These are phyloP conservation scores for Spheniscus humboldti DNA, from an alignment of 2,797 vertebrate species.

Conservation along the genomic window DNA sequence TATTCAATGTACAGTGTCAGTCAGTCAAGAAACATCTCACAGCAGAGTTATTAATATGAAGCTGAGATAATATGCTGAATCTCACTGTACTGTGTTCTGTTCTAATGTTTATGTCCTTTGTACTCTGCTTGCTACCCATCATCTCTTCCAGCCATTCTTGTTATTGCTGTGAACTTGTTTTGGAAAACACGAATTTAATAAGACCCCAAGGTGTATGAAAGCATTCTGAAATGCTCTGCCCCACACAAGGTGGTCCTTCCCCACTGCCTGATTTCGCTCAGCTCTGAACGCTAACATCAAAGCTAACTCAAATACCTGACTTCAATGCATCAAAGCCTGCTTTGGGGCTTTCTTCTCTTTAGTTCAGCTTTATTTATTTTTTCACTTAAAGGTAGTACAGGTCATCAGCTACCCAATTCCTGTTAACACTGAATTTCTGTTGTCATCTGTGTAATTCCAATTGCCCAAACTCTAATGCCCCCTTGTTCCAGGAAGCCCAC, in stretches of 20 bases:
- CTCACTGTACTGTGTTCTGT: background rate
- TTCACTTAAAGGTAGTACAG: background rate
- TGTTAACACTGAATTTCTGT: background rate
- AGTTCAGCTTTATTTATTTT: background rate
- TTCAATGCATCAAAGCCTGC: background rate
- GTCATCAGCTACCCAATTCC: background rate
- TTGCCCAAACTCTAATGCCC: background rate
- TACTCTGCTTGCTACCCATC: background rate
- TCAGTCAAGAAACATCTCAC: background rate
- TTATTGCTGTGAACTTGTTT: background rate
- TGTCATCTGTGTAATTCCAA: background rate
- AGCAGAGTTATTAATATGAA: background rate
- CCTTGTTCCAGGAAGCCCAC: background rate
- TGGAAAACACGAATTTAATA: background rate
- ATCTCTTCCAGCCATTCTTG: background rate
- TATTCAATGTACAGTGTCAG: background rate
- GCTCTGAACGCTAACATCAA: background rate
- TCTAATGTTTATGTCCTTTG: background rate
- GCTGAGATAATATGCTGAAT: background rate
- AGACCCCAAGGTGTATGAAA: background rate
- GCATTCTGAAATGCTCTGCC: background rate
- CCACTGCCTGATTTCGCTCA: background rate
- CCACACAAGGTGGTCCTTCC: background rate
- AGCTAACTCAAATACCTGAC: background rate
- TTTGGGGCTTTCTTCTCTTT: background rate